Evolutionary conservation across 2,888 invertebrate genomes (phyloP).

Genomic region (Tachystola acroxantha): DNA sequence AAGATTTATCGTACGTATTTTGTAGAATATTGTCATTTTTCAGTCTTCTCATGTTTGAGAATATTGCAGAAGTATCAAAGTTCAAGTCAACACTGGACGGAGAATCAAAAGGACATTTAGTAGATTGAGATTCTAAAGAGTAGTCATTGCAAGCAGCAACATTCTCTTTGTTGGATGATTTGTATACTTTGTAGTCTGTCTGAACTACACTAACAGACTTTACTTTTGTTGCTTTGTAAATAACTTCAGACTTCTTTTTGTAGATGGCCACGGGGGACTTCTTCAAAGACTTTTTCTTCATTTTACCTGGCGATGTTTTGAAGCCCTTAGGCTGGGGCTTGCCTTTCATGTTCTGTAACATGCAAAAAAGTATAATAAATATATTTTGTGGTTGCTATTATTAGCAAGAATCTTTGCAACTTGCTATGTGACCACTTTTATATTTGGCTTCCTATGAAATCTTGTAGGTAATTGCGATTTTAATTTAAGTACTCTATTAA

Average conservation of each 20-base stretch:
- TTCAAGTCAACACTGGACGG: conserved; percentile 43
- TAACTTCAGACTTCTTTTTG: conserved; percentile 53
- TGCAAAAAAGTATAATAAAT: no score
- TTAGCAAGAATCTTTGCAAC: no score
- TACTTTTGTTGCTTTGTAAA: conserved; percentile 46
- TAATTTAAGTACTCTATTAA: no score
- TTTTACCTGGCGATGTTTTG: conserved; percentile 63
- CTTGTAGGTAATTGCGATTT: no score
- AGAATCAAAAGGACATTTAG: conserved; percentile 60
- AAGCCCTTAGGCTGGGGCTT: conserved; percentile 43
- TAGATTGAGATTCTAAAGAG: conserved; percentile 28
- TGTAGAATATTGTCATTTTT: conserved; percentile 33
- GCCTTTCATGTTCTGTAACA: conserved; percentile 51
- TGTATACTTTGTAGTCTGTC: conserved; percentile 34
- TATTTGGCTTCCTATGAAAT: no score
- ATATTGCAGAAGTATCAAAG: conserved; percentile 63
- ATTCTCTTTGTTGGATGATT: conserved; percentile 47
- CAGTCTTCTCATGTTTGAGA: conserved; percentile 47
- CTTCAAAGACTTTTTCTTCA: conserved; percentile 52
- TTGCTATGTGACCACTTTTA: no score
- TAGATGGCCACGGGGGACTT: conserved; percentile 51
- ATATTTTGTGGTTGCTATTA: no score
- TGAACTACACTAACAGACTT: conserved; percentile 40
- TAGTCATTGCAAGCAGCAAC: conserved; percentile 33
- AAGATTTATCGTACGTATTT: conserved; percentile 55